Evolutionary conservation across 2,113 vertebrate genomes (phyloP).

Genomic region (Chlorodrepanis virens): DNA sequence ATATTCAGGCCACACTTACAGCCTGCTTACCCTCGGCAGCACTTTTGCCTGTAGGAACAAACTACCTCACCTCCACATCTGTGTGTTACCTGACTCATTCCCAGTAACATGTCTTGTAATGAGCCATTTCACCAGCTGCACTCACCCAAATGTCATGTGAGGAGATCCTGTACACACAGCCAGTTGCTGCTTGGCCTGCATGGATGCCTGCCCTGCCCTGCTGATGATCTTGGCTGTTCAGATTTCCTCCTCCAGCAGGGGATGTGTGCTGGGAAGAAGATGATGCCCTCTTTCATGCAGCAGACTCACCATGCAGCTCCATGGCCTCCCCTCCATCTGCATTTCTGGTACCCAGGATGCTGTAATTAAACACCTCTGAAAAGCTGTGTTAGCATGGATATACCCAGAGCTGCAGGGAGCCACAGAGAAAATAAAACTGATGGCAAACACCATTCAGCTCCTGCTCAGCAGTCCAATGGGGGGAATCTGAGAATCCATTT

Average conservation of each 20-base stretch:
- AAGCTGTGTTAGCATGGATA: background rate
- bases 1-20: rapidly evolving
- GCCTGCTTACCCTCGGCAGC: background rate
- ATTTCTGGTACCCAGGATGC: background rate
- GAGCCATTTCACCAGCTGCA: background rate
- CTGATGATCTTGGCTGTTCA: background rate
- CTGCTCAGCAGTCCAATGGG: rapidly evolving
- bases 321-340: background rate
- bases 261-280: background rate
- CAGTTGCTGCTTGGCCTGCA: background rate
- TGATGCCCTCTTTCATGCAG: rapidly evolving
- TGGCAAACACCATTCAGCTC: background rate
- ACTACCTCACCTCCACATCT: background rate
- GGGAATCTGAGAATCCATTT: background rate
- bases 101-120: background rate
- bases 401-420: background rate
- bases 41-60: background rate
- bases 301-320: background rate
- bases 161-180: background rate
- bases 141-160: background rate
- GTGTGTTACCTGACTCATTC: background rate
- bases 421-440: background rate
- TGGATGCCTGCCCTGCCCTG: background rate
- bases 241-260: background rate
- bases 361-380: background rate